Evolutionary conservation across 2,797 vertebrate species (phyloP).

Genomic region (Poecilia velifera): DNA sequence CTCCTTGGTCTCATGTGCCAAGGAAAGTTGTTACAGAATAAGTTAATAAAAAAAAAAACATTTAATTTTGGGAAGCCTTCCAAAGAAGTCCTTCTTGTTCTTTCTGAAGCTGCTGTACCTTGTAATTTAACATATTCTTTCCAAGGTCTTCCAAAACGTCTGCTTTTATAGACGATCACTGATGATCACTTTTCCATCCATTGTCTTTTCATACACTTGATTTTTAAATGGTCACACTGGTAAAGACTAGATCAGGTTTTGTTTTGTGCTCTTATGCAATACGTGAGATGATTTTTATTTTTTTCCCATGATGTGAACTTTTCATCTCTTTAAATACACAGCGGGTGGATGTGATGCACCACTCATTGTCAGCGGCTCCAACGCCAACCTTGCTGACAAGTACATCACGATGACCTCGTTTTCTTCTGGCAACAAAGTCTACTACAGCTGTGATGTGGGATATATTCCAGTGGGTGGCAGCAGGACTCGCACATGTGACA

Average conservation of each 20-base stretch:
- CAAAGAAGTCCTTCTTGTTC: background rate
- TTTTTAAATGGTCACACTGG: background rate
- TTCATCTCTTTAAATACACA: background rate
- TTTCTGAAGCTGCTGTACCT: background rate
- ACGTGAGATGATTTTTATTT: background rate
- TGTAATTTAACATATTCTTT: background rate
- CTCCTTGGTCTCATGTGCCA: background rate
- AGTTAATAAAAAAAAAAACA: background rate
- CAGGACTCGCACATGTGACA: conserved; percentile 42
- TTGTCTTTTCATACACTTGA: background rate
- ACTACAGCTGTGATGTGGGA: conserved; percentile 63
- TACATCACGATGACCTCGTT: conserved; percentile 33
- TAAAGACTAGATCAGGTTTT: background rate
- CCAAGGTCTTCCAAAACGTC: background rate
- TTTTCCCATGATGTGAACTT: background rate
- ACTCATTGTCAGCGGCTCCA: background rate
- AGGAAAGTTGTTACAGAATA: background rate
- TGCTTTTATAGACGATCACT: background rate
- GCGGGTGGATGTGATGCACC: conserved; percentile 60
- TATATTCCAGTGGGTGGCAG: conserved; percentile 39
- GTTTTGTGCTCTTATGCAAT: background rate
- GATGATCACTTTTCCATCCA: background rate
- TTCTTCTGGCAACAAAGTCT: conserved; percentile 31
- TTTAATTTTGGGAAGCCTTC: background rate
- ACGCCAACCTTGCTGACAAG: conserved; percentile 29